Percentiles rank a stretch among this genome's conserved stretches.
Conservation (phyloP, 23 tunicate species). For the Pegea sp. region DNA sequence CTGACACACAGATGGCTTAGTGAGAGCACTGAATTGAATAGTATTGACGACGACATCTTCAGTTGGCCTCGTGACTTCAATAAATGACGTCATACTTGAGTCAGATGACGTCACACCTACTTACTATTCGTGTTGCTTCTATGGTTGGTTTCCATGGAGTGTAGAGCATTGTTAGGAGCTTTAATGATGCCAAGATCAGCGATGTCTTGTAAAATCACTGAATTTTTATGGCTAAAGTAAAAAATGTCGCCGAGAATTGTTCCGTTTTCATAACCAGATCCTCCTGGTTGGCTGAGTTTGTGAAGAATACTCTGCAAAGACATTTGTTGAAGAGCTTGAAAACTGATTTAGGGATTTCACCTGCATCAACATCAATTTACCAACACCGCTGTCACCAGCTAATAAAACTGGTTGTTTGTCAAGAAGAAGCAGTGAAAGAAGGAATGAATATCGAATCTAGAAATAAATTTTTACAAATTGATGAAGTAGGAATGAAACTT, state of each 20-base stretch:
- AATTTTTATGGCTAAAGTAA: constrained; percentile 41
- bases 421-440: constrained; percentile 36
- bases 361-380: constrained; percentile 69
- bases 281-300: constrained; percentile 40
- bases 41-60: constrained; percentile 55
- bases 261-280: constrained; percentile 49
- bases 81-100: no score
- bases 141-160: no score
- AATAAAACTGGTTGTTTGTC: constrained; percentile 64
- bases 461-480: no score
- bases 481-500: no score
- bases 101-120: no score
- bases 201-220: constrained; percentile 65
- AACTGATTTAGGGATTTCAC: constrained; percentile 4
- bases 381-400: constrained; percentile 94
- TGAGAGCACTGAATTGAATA: constrained; percentile 88
- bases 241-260: constrained; percentile 68
- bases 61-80: no score
- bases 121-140: no score
- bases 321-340: neutral
- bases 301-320: constrained; percentile 33
- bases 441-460: constrained; percentile 91
- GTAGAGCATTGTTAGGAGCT: constrained; percentile 3
- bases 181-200: constrained; percentile 33
- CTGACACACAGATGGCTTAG: constrained; percentile 48